A percentile compares a stretch with the other conserved stretches of the same genome.
These are phyloP conservation scores for Dendrocincla fuliginosa DNA, from an alignment of 2,797 vertebrate genomes.

Conservation along the genomic window DNA sequence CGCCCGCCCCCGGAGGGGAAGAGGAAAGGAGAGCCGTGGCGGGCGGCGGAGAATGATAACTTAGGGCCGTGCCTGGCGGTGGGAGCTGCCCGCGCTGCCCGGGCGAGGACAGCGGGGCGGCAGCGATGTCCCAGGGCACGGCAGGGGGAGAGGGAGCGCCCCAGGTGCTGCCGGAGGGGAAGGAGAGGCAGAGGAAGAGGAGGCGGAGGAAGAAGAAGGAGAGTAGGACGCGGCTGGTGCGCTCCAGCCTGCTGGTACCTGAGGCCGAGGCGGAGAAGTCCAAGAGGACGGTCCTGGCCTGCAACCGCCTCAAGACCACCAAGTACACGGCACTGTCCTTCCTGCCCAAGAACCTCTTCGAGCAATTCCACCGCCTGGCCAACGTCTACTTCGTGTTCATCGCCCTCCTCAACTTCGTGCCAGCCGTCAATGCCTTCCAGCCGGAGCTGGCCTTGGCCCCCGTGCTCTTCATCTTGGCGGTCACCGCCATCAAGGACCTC, in stretches of 20 bases:
- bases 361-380: conserved; percentile 95
- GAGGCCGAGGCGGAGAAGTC: conserved; percentile 72
- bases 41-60: conserved; percentile 43
- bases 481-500: conserved; percentile 94
- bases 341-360: conserved; percentile 96
- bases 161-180: conserved; percentile 38
- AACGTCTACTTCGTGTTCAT: conserved; percentile 98
- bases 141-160: background rate
- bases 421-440: conserved; percentile 92
- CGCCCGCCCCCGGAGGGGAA: background rate
- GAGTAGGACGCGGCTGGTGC: conserved; percentile 81
- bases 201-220: conserved; percentile 83
- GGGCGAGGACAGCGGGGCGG: background rate
- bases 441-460: conserved; percentile 92
- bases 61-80: conserved; percentile 35
- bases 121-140: conserved; percentile 34
- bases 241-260: conserved; percentile 82
- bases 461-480: conserved; percentile 94
- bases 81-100: conserved; percentile 57
- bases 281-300: conserved; percentile 62
- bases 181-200: conserved; percentile 75
- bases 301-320: conserved; percentile 94
- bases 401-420: conserved; percentile 92
- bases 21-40: conserved; percentile 11
- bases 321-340: conserved; percentile 95